Base-by-base conservation (phyloP, 2,797 vertebrate species). In the Epinephelus coioides region DNA sequence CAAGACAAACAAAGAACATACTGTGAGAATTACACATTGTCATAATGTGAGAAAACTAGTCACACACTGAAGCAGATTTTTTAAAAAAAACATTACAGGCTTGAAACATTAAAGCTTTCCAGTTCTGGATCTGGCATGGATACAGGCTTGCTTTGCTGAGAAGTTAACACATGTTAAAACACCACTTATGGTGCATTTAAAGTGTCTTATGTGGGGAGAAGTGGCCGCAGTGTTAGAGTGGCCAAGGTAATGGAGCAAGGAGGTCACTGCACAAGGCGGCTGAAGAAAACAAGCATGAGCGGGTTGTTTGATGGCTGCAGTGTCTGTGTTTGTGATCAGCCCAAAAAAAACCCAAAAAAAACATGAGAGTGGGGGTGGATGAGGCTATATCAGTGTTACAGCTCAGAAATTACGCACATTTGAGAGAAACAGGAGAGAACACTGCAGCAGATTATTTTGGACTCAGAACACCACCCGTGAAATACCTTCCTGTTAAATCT, bases 1-100 rank as follows among this genome's bases (percentile, higher is more conserved):
- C 59, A 61, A 71, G 65, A 81, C 63, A 83, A 84, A 82, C 55
- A 73, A 47, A 74, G 44, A 77, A 69, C 69, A 86, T 63, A 86
- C 62, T 68, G 73, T 86, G 70, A 62, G 63, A 78, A 66, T 84
- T 60, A 73, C 82, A 88, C 69, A 19, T 78, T 49, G 7, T 72
- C 25, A 74, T 12, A 57, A 80, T 54, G 83, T 69, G 69, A 69
- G 53, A 85, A 75, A 84, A 82, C 12, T n/a, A 19, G 30, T 80
- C 70, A 71, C 71, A 69, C 84, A 78, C 19, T 60, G 43, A 21
- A 21, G 38, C 62, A 66, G 50, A 38, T 57, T 71, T 74, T 51
- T 68, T 61, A 46, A 63, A 2, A 25, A 25, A 8, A 63, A 43
- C 17, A 57, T 46, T 11, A 63, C 38, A 56, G 13, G 19, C 8